Evolutionary conservation across 2,888 invertebrate species (phyloP).

Genomic region (Deilephila porcellus): DNA sequence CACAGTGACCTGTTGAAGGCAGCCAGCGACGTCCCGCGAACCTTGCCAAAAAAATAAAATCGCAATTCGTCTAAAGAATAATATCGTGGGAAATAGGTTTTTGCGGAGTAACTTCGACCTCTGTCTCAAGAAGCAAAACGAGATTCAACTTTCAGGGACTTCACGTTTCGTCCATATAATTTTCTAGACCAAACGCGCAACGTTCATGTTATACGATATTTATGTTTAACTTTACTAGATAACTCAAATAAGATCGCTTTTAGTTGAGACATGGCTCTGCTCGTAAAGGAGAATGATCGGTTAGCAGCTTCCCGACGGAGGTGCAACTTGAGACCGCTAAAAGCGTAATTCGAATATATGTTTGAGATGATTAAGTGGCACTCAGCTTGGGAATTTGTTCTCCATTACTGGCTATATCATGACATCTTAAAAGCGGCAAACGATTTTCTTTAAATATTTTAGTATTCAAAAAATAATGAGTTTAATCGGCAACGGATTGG

Average conservation of each 20-base stretch:
- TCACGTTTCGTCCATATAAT: neutral
- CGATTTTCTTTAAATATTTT: too few relatives aligned
- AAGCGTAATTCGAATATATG: neutral
- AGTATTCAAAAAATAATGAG: too few relatives aligned
- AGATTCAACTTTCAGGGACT: neutral
- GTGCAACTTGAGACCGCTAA: slow-evolving; percentile 10
- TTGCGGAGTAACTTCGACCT: too few relatives aligned
- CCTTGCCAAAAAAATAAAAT: too few relatives aligned
- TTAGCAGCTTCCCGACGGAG: slow-evolving; percentile 33
- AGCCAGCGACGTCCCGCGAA: too few relatives aligned
- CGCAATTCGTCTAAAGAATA: too few relatives aligned
- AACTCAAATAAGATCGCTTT: slow-evolving; percentile 24
- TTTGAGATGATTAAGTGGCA: neutral
- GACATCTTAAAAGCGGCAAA: neutral
- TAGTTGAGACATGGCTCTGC: slow-evolving; percentile 42
- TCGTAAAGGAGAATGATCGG: slow-evolving; percentile 39
- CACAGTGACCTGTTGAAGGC: too few relatives aligned
- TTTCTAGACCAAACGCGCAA: neutral
- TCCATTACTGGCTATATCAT: neutral
- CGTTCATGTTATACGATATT: neutral
- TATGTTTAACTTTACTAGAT: slow-evolving; percentile 21
- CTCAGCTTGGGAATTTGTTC: neutral
- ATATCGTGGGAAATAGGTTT: too few relatives aligned
- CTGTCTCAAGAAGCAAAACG: too few relatives aligned
- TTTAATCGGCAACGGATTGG: too few relatives aligned